phyloP scores from a whole-genome alignment of 37 sponge, comb jelly and placozoan genomes.

The Haliclona indistincta region DNA sequence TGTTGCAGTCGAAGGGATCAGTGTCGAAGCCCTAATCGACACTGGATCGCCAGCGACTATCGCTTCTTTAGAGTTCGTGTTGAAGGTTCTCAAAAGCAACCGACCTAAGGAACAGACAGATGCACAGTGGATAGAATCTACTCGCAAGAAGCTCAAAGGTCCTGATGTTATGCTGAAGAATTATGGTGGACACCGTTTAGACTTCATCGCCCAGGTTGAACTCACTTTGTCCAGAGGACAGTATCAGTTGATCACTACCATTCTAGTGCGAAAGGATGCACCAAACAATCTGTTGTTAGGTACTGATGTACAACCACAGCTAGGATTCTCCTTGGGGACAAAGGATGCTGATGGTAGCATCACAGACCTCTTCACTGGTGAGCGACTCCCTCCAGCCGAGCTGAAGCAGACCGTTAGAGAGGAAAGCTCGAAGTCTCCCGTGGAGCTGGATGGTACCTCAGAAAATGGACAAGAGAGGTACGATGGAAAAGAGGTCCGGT shows the following conservation, averaged over 20 bases:
- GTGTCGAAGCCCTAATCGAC: constrained; percentile 8
- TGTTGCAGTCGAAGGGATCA: constrained; percentile 9
- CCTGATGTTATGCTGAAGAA: background rate
- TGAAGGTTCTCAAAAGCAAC: background rate
- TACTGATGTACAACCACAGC: constrained; percentile 17
- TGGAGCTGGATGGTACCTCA: too few species aligned
- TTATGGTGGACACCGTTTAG: background rate
- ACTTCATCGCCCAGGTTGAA: background rate
- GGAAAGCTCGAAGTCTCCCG: background rate
- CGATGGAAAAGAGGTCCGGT: too few species aligned
- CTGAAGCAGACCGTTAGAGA: background rate
- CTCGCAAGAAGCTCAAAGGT: background rate
- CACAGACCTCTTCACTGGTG: background rate
- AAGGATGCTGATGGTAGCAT: background rate
- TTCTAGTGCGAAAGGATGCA: constrained; percentile 23
- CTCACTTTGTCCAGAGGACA: background rate
- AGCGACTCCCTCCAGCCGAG: background rate
- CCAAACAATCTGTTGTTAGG: constrained; percentile 15
- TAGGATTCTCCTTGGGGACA: background rate
- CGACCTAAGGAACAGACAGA: background rate
- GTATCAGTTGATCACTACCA: background rate
- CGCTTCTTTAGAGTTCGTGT: constrained; percentile 11
- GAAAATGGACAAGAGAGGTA: too few species aligned
- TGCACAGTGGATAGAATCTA: background rate
- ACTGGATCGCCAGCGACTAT: constrained; percentile 32